Conservation (phyloP, 2,797 vertebrate genomes). For the Urocyon cinereoargenteus region DNA sequence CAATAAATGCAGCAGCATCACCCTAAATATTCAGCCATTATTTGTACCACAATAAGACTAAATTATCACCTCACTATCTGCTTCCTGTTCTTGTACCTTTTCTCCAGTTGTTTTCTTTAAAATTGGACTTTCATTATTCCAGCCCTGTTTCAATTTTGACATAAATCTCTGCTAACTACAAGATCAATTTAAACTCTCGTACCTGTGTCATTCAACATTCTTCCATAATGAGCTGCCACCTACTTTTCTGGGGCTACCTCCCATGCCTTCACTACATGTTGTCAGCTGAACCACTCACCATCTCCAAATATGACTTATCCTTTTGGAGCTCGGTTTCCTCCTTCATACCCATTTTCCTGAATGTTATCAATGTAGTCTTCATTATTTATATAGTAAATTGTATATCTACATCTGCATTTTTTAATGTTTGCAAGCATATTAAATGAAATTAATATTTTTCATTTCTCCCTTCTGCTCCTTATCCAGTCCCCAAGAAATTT, state of each 20-base stretch:
- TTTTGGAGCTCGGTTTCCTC: background rate
- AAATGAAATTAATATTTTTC: background rate
- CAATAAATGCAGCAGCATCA: background rate
- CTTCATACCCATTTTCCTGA: background rate
- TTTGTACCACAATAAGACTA: background rate
- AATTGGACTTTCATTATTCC: background rate
- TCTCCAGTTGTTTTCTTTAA: background rate
- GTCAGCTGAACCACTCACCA: background rate
- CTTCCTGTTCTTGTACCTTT: background rate
- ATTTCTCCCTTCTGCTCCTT: background rate
- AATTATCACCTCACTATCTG: background rate
- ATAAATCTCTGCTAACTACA: background rate
- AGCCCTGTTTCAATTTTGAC: background rate
- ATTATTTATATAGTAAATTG: background rate
- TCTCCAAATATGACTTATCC: background rate
- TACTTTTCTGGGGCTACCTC: background rate
- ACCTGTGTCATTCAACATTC: background rate
- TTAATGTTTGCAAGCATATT: background rate
- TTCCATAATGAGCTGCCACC: background rate
- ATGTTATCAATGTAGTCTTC: background rate
- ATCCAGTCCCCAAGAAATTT: background rate
- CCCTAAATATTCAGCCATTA: background rate
- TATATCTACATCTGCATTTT: background rate
- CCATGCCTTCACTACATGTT: no score
- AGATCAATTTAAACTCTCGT: background rate